phyloP scores from a whole-genome alignment of 2,797 vertebrate genomes.

The Neoniphon sammara region DNA sequence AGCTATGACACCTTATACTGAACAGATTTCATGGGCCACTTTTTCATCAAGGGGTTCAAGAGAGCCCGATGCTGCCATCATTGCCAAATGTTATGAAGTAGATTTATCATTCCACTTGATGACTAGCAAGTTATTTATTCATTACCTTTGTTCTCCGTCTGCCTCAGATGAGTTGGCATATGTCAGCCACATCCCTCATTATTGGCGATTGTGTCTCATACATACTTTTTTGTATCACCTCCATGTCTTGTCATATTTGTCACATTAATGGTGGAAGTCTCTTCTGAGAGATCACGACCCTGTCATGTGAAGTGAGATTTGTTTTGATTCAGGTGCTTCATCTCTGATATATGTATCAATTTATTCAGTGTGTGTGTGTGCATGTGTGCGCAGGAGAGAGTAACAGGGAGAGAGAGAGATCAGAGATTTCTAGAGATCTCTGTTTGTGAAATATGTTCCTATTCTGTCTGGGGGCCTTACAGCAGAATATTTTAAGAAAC shows the following conservation, averaged over 20 bases:
- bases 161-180: constrained; percentile 59
- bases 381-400: background rate
- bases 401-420: constrained; percentile 24
- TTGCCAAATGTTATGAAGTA: constrained; percentile 54
- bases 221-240: constrained; percentile 29
- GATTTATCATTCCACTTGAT: constrained; percentile 75
- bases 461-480: constrained; percentile 32
- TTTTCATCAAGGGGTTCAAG: constrained; percentile 67
- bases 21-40: constrained; percentile 57
- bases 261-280: constrained; percentile 56
- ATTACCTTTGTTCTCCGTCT: constrained; percentile 65
- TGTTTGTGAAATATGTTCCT: constrained; percentile 59
- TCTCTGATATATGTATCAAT: constrained; percentile 45
- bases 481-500: constrained; percentile 50
- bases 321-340: constrained; percentile 59
- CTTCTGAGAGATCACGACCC: constrained; percentile 51
- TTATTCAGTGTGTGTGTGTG: constrained; percentile 48
- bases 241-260: constrained; percentile 52
- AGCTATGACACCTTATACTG: constrained; percentile 55
- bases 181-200: constrained; percentile 59
- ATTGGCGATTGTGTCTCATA: constrained; percentile 41
- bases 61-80: constrained; percentile 55
- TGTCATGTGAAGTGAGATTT: constrained; percentile 52
- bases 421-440: constrained; percentile 46
- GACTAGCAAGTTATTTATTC: constrained; percentile 75